Evolutionary conservation across 1,140 invertebrate genomes (phyloP), one percentile per base, ranked within the genome.

Genomic region (Bombyx mandarina): DNA sequence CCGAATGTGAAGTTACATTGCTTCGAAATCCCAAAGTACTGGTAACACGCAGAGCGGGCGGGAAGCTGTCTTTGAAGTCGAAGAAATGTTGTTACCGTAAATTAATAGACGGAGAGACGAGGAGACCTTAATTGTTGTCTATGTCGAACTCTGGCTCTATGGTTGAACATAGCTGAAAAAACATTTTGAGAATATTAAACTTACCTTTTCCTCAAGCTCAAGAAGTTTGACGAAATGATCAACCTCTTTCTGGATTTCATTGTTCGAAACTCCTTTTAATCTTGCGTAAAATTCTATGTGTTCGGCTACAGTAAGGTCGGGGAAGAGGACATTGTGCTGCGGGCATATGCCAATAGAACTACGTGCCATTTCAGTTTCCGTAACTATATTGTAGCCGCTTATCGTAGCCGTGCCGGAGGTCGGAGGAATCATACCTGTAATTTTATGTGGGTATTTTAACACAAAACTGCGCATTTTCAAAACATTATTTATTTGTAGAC

Each of bases 251-350:
- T 84, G 51, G n/a, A 91, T 73, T 56, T 86, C 81, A 5, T 66
- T 83, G 64, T 84, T 75, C 52, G 90, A 81, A 56, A 95, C 91
- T 48, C 91, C 96, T 93, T 92, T 92, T 79, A 95, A 89, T 76
- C 91, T 86, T 66, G 93, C 93, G 82, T 96, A 98, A 85, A 98
- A 98, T 62, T 92, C 88, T 7, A 99, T 90, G 82, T 99, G 97
- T 81, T 99, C 95, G 18, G 91, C 89, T 1, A 99, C 97, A 26
- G 94, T 98, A 52, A 99, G 89, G 71, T 96, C 93, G 35, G 96
- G 93, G 80, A 99, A 98, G 7, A 99, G 90, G 49, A 99, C 94
- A 86, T 99, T 96, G 79, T 98, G 96, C 82, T 99, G 98, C 9
- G 98, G 97, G 86, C 98, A 99, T 18, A 97, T 89, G 9, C 96